A percentile compares a stretch with the other conserved stretches of the same genome.
phyloP scores from a whole-genome alignment of 2,888 invertebrate genomes.

The Pomacea canaliculata region DNA sequence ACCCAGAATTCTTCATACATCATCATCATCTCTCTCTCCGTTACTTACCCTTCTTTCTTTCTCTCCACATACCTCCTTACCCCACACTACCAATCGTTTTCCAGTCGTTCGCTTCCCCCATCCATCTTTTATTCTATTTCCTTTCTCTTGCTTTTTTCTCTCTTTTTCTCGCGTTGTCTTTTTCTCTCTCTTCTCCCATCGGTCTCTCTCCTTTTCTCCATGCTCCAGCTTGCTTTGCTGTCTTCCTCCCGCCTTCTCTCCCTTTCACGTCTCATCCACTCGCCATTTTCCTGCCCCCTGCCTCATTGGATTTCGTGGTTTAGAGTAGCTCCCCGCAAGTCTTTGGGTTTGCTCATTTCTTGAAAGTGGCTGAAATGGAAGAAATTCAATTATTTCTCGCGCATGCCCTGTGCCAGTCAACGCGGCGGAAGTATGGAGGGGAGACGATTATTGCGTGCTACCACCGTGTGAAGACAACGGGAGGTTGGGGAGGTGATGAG shows the following conservation, averaged over 20 bases:
- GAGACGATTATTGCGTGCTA: background rate
- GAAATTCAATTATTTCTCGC: background rate
- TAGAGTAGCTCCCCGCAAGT: background rate
- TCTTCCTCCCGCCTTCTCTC: background rate
- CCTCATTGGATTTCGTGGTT: no score
- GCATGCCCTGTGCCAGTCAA: background rate
- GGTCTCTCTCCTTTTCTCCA: background rate
- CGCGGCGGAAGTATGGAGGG: background rate
- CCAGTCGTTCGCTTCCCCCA: background rate
- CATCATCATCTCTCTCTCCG: no score
- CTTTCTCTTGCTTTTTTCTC: background rate
- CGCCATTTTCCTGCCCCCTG: background rate
- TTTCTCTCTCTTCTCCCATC: background rate
- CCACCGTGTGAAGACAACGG: background rate
- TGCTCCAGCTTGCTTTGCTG: background rate
- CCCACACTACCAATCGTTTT: background rate
- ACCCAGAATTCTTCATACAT: no score
- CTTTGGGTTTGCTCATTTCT: background rate
- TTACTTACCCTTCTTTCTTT: background rate
- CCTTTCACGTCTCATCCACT: background rate
- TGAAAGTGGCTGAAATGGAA: background rate
- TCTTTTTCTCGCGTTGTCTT: background rate
- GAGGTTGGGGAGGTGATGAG: no score
- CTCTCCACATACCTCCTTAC: background rate
- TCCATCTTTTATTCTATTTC: background rate